These are phyloP conservation scores for Picathartes gymnocephalus DNA, from an alignment of 2,113 vertebrate genomes.

Conservation along the genomic window DNA sequence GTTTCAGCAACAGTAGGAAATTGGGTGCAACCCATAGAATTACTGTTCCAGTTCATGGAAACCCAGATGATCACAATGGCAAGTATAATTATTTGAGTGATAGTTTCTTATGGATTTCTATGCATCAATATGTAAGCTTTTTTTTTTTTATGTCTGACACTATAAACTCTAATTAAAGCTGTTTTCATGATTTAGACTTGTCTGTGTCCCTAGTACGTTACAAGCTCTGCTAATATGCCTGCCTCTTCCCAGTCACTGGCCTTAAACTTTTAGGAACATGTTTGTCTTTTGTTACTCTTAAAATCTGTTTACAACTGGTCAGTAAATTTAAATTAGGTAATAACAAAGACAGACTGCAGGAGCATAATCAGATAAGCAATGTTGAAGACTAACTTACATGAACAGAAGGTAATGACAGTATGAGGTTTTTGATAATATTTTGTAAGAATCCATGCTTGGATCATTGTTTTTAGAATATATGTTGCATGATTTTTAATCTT, in stretches of 20 bases:
- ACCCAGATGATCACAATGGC: not conserved
- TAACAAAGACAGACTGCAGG: not conserved
- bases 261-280: not conserved
- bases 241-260: not conserved
- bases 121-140: accelerated
- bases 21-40: not conserved
- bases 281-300: not conserved
- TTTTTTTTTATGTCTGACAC: not conserved
- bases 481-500: not conserved
- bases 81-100: not conserved
- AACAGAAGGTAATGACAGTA: not conserved
- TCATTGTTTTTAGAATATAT: not conserved
- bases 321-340: not conserved
- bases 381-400: not conserved
- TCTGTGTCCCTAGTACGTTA: not conserved
- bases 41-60: not conserved
- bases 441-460: not conserved
- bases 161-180: not conserved
- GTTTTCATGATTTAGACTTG: not conserved
- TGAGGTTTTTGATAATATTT: not conserved
- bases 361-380: not conserved
- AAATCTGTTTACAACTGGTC: not conserved
- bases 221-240: not conserved
- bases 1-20: not conserved
- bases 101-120: not conserved